Percentiles rank a stretch among this genome's conserved stretches.
These are phyloP conservation scores for Percina caprodes DNA, from an alignment of 2,113 vertebrate genomes.

Conservation along the genomic window DNA sequence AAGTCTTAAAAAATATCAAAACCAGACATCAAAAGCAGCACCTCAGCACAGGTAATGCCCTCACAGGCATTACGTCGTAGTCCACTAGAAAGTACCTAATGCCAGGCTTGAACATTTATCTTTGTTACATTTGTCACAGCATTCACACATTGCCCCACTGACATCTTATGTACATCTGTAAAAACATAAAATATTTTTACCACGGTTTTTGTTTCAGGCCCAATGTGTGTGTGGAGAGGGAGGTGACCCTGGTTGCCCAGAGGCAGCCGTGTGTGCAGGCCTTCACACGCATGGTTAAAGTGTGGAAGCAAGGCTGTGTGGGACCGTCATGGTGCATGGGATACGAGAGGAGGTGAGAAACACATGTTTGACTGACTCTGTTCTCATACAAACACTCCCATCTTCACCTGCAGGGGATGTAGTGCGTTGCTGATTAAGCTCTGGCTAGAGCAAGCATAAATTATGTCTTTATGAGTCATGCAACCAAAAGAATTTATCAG, in stretches of 20 bases:
- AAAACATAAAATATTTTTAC: constrained; percentile 61
- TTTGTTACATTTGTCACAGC: constrained; percentile 4
- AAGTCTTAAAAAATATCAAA: constrained; percentile 54
- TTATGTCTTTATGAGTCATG: constrained; percentile 47
- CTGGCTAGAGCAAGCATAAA: constrained; percentile 29
- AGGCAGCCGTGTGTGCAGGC: constrained; percentile 89
- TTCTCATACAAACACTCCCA: constrained; percentile 39
- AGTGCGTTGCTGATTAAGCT: constrained; percentile 32
- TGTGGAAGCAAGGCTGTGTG: constrained; percentile 90
- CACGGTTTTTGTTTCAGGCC: constrained; percentile 83
- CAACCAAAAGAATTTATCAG: constrained; percentile 29
- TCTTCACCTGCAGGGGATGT: constrained; percentile 52
- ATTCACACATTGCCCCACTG: constrained; percentile 31
- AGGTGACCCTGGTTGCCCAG: constrained; percentile 87
- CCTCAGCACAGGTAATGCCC: constrained; percentile 43
- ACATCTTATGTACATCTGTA: constrained; percentile 33
- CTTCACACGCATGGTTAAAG: constrained; percentile 83
- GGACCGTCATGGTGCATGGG: constrained; percentile 87
- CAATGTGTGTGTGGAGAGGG: constrained; percentile 88
- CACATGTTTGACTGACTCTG: constrained; percentile 18
- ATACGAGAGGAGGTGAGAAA: constrained; percentile 89
- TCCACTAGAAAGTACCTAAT: background rate
- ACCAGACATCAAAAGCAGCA: constrained; percentile 35
- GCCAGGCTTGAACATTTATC: constrained; percentile 21
- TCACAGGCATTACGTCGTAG: constrained; percentile 29